Base-by-base conservation (phyloP, 1,140 invertebrate genomes). In the Rhizoglyphus robini region DNA sequence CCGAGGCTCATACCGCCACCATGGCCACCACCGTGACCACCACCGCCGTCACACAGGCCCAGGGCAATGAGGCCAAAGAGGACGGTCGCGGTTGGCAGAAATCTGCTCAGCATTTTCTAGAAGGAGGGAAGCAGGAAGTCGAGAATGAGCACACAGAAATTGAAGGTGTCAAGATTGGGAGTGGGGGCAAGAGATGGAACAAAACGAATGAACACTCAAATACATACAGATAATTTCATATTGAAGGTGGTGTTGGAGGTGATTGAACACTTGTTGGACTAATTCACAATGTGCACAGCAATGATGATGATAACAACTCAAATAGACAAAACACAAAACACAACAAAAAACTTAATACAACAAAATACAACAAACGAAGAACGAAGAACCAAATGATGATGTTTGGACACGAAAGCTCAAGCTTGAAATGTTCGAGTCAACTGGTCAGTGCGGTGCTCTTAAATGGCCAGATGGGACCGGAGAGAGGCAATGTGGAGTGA, bases 371-470 rank as follows among this genome's bases (percentile, higher is more conserved):
- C n/a, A n/a, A n/a, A n/a, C n/a, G n/a, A n/a, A n/a, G n/a, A n/a
- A n/a, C n/a, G n/a, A n/a, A n/a, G n/a, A n/a, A n/a, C n/a, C n/a
- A n/a, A n/a, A n/a, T n/a, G n/a, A n/a, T n/a, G n/a, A n/a, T n/a
- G n/a, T n/a, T n/a, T n/a, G n/a, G n/a, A n/a, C n/a, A n/a, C n/a
- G n/a, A n/a, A n/a, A n/a, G n/a, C n/a, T n/a, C n/a, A 54, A 41
- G 36, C 36, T 41, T 54, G 51, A 27, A n/a, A n/a, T n/a, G n/a
- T n/a, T n/a, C 8, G 8, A 20, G 23, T 20, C 51, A 54, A 54
- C 8, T 54, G 51, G 20, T 54, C 51, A 54, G 51, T 20, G 51
- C 51, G 5, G 51, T 54, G 51, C 51, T 54, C 51, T 54, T 54
- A 54, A 54, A 54, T 54, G 51, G 23, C 20, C 51, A 54, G 15